Evolutionary conservation across 1,140 invertebrate genomes (phyloP).

Genomic region (Ridgeia piscesae): DNA sequence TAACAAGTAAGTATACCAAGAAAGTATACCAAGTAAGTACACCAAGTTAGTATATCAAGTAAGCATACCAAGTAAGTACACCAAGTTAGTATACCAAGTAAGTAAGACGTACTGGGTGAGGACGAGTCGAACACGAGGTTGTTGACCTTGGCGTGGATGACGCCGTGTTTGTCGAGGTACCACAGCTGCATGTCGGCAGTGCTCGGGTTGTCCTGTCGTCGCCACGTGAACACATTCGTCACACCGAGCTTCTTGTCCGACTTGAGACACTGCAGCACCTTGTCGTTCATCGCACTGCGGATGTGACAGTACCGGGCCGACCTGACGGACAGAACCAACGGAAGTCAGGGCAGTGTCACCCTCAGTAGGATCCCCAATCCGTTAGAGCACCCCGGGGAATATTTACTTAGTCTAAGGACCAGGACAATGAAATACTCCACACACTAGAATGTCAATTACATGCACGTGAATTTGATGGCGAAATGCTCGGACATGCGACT

Average conservation of each 20-base stretch:
- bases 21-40: too few species aligned
- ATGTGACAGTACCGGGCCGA: conserved; percentile 9
- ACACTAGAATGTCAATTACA: too few species aligned
- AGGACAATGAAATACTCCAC: too few species aligned
- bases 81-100: too few species aligned
- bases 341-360: neutral
- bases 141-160: conserved; percentile 27
- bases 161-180: conserved; percentile 27
- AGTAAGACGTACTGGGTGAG: neutral
- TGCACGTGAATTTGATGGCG: too few species aligned
- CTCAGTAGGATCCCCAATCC: too few species aligned
- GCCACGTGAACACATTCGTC: conserved; percentile 19
- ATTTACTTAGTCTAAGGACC: too few species aligned
- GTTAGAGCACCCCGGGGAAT: too few species aligned
- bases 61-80: too few species aligned
- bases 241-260: neutral
- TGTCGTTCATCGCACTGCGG: neutral
- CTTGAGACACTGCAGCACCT: neutral
- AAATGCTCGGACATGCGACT: too few species aligned
- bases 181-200: conserved; percentile 22
- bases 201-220: neutral
- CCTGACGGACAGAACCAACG: neutral
- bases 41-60: too few species aligned
- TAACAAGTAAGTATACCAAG: too few species aligned
- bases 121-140: conserved; percentile 22